phyloP scores from a whole-genome alignment of 2,113 vertebrate genomes.

The Dendropsophus ebraccatus region DNA sequence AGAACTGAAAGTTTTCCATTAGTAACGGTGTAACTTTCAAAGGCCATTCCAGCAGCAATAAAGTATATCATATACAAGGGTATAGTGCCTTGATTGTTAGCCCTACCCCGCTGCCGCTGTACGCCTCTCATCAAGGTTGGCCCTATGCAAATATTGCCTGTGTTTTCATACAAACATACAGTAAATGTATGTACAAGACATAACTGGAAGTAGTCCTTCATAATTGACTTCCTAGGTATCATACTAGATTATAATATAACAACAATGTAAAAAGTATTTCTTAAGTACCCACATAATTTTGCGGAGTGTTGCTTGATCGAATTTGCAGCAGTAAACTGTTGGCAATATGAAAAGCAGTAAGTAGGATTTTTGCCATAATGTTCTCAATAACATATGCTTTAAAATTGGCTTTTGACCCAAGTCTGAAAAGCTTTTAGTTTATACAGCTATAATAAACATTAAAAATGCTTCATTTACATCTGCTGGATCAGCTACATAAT shows the following conservation, averaged over 20 bases:
- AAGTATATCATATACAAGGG: neutral
- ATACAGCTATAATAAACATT: conserved; percentile 47
- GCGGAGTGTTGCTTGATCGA: conserved; percentile 29
- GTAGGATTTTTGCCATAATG: conserved; percentile 50
- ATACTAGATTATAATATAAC: conserved; percentile 36
- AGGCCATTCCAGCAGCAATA: neutral
- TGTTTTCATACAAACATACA: conserved; percentile 38
- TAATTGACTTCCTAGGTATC: conserved; percentile 8
- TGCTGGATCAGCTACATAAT: conserved; percentile 26
- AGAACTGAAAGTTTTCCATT: neutral
- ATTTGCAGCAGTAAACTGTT: conserved; percentile 39
- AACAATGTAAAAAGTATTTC: conserved; percentile 31
- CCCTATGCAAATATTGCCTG: neutral
- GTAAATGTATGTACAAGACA: neutral
- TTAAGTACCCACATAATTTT: conserved; percentile 42
- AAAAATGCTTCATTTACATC: conserved; percentile 50
- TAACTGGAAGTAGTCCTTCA: neutral
- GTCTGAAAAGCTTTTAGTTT: conserved; percentile 50
- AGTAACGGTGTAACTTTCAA: neutral
- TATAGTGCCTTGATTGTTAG: neutral
- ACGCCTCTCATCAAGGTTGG: neutral
- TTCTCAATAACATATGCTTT: conserved; percentile 45
- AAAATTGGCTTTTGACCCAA: conserved; percentile 41
- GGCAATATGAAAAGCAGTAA: conserved; percentile 44
- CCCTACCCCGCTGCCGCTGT: neutral